Evolutionary conservation across 2,888 invertebrate genomes (phyloP).

Genomic region (Drosophila stalkeri): DNA sequence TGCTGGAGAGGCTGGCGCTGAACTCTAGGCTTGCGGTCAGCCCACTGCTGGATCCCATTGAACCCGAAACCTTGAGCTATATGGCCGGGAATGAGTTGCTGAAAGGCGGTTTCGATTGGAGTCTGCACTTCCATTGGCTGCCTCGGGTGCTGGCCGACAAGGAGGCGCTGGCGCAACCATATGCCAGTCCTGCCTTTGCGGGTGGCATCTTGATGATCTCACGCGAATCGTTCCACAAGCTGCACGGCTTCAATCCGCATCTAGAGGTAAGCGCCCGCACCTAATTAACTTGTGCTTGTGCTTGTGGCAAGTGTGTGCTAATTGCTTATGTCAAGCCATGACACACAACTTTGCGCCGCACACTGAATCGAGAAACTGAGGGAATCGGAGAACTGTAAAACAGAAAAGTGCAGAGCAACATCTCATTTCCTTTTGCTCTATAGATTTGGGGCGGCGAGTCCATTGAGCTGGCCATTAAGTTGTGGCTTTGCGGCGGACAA

Average conservation of each 20-base stretch:
- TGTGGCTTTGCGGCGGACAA: conserved; percentile 85
- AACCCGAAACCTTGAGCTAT: conserved; percentile 84
- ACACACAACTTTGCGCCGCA: conserved; percentile 31
- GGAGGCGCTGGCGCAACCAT: conserved; percentile 49
- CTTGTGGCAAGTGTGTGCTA: conserved; percentile 53
- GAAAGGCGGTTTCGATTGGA: conserved; percentile 86
- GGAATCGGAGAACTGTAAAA: background rate
- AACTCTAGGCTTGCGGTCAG: conserved; percentile 77
- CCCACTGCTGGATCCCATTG: conserved; percentile 86
- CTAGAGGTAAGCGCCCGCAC: conserved; percentile 75
- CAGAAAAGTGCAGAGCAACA: conserved; percentile 22
- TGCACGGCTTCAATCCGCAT: conserved; percentile 84
- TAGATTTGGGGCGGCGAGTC: conserved; percentile 85
- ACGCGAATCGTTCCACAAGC: conserved; percentile 83
- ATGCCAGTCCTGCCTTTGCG: conserved; percentile 82
- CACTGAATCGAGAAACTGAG: background rate
- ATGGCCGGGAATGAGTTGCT: conserved; percentile 77
- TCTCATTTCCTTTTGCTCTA: conserved; percentile 25
- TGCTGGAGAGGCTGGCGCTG: conserved; percentile 80
- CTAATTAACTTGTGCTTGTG: conserved; percentile 60
- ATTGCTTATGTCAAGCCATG: conserved; percentile 60
- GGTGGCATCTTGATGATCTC: conserved; percentile 85
- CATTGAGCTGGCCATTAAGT: conserved; percentile 84
- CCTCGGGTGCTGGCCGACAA: conserved; percentile 50
- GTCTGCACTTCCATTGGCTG: conserved; percentile 86